phyloP scores from a whole-genome alignment of 2,797 vertebrate genomes.

The Telmatherina bonti region DNA sequence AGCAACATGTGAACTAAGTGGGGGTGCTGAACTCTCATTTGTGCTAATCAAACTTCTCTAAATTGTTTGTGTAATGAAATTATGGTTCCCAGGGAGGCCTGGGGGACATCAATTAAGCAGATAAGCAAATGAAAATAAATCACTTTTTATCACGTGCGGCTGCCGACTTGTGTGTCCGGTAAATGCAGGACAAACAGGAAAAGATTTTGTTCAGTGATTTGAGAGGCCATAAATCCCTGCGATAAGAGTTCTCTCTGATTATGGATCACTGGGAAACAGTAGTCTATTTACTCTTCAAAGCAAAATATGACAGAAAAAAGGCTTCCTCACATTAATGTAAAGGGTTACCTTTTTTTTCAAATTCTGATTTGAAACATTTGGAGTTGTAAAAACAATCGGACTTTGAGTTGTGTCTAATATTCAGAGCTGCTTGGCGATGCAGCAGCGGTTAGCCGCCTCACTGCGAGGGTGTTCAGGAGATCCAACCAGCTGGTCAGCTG shows the following conservation, averaged over 20 bases:
- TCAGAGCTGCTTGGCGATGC: background rate
- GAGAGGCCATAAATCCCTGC: conserved; percentile 68
- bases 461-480: background rate
- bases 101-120: conserved; percentile 80
- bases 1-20: conserved; percentile 49
- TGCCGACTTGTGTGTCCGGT: conserved; percentile 65
- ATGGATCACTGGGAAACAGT: conserved; percentile 51
- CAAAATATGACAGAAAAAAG: conserved; percentile 18
- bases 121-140: conserved; percentile 85
- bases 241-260: conserved; percentile 53
- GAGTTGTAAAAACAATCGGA: background rate
- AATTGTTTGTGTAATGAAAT: conserved; percentile 84
- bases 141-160: conserved; percentile 58
- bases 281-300: conserved; percentile 48
- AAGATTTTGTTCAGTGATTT: conserved; percentile 66
- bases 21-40: conserved; percentile 70
- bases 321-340: background rate
- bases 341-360: background rate
- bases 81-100: conserved; percentile 63
- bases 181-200: conserved; percentile 81
- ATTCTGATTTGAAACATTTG: background rate
- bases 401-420: background rate
- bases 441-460: background rate
- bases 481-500: background rate
- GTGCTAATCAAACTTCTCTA: conserved; percentile 81